Base-by-base conservation (phyloP, 2,888 invertebrate genomes). In the Eubasilissa splendida region DNA sequence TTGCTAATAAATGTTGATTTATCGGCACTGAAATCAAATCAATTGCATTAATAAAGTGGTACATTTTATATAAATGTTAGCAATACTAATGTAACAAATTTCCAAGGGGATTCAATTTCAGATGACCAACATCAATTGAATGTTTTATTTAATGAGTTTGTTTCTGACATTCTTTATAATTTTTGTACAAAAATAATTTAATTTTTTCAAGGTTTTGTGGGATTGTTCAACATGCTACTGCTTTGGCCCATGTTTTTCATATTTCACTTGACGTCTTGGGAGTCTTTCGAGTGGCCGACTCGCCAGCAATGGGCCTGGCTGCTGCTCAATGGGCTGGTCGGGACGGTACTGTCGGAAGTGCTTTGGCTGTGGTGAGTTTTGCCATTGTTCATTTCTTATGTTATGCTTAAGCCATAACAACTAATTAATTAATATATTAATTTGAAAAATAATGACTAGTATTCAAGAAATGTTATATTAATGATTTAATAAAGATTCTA, bases 241-340 rank as follows among this genome's bases (percentile, higher is more conserved):
- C 89, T 97, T 85, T 99, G 98, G 97, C 96, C 96, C 77, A 90
- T 96, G 84, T 96, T 99, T 87, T 95, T 97, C 84, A 91, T 96
- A 80, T 90, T 99, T 58, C 96, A 98, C 88, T 95, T 94, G 84
- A 93, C 94, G 14, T 93, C 94, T 85, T 92, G 94, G 85, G 99
- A 99, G 90, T 90, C 91, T 63, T 97, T 97, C 84, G 95, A 96
- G 86, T 93, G 96, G 92, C 98, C 98, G 14, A 93, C 94, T 85
- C 92, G 93, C 81, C 93, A 93, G 80, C 96, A 97, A 87, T 95
- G 96, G 93, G 90, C 94, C 77, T 92, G 94, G 87, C 89, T 97
- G 83, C 90, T 96, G 83, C 89, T 97, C 68, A 97, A 98, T 88
- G 98, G 97, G 59, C 90, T 98, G 22, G 91, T 98, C 83, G 98